Base-by-base conservation (phyloP, 2,888 invertebrate genomes). In the Brachycybe producta region DNA sequence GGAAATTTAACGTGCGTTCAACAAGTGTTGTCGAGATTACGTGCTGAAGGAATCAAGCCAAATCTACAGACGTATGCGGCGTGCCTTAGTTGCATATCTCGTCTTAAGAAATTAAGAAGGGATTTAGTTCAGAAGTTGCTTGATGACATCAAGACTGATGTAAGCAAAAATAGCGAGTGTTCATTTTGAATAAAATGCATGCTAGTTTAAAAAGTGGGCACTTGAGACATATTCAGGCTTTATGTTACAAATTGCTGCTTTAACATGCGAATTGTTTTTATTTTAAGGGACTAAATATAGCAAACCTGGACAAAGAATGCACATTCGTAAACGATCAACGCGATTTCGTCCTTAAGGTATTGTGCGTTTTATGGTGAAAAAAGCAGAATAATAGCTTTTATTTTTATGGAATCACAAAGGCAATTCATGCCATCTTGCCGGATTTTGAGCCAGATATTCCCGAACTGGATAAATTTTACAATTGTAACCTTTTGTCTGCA, bases 61-160 rank as follows among this genome's bases (percentile, higher is more conserved):
- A 28, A 45, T 27, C n/a, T 51, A 13, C 38, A 44, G n/a, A 51
- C 45, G 1, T 51, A 45, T n/a, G 51, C 45, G 2, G 38, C 21
- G 5, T 49, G 38, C 8, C 5, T 49, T n/a, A 30, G 32, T 5
- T 49, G 49, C 24, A 23, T 42, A 8, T 41, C 41, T 19, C 8
- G n/a, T 5, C 26, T 42, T 21, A 32, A 32, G 2, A 23, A 13
- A 11, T 7, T 13, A 17, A 26, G 42, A 19, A 23, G 23, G 23
- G 8, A 28, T 23, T 21, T 15, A 2, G 34, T 49, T 32, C 7
- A 5, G 4, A 21, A 23, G 4, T 3, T 49, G 7, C 15, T 49
- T 8, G 8, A 49, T 13, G 42, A 49, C 13, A 15, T 34, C 5
- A 11, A 46, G 11, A 45, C 26, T 45, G 4, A 45, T 35, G 45